Base-by-base conservation (phyloP, 2,113 vertebrate genomes). In the Ammospiza nelsoni region DNA sequence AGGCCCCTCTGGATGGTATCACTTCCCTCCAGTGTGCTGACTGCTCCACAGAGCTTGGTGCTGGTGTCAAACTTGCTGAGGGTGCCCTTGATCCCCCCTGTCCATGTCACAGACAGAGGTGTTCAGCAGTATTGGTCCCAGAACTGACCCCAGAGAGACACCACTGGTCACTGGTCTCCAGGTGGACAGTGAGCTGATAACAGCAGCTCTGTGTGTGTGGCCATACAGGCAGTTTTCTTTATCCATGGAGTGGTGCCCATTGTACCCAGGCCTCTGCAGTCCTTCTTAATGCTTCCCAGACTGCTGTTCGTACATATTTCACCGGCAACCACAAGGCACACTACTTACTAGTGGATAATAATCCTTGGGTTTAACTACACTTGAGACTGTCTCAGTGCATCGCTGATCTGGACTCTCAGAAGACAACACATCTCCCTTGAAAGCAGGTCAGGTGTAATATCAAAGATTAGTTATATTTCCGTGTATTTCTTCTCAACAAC, bases 1-100 rank as follows among this genome's bases (percentile, higher is more conserved):
- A 63, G 48, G 19, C 31, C 39, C 18, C 39, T 62, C 23, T n/a
- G 57, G 28, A 25, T 63, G 41, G 2, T 16, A 29, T 78, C 1
- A 1, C 12, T 71, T 25, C 24, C 29, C 1, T 3, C 35, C 41
- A 37, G 22, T 0, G 0, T 28, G 33, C 11, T 5, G 2, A 6
- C 13, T 57, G 29, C 43, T 5, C 9, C 21, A 41, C 51, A 49
- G 2, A 3, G 2, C 14, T 35, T 57, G 17, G 31, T 80, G 58
- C 15, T 7, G 4, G 17, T n/a, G 35, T 3, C 41, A 55, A 15
- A 43, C 9, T 10, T 57, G 43, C 5, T 65, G 51, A 65, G 21
- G 4, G 17, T 72, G 31, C 6, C 27, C 37, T 37, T 1, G 5
- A 13, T 44, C 18, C 27, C 22, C 22, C 12, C 27, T 74, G 31